Percentiles rank a stretch among this genome's conserved stretches.
Conservation (phyloP, 2,797 vertebrate species). For the Alectoris magna region DNA sequence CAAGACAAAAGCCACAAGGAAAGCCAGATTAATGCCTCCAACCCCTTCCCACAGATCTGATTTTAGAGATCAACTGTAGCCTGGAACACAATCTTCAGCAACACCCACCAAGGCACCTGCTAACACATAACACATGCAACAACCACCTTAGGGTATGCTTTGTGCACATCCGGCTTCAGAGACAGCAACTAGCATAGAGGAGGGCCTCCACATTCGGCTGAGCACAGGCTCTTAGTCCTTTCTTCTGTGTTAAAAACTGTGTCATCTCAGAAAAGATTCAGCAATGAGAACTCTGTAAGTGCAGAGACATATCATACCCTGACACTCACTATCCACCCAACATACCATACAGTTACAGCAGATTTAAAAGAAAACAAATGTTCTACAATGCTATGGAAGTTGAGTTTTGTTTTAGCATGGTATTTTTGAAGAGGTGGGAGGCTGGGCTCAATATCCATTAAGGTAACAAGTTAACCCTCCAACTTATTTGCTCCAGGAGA, state of each 20-base stretch:
- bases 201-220: background rate
- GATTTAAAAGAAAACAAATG: too few species aligned
- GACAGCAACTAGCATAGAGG: background rate
- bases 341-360: too few species aligned
- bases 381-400: too few species aligned
- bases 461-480: background rate
- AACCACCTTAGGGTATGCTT: background rate
- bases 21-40: background rate
- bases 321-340: background rate
- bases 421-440: background rate
- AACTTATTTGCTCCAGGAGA: background rate
- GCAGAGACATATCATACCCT: background rate
- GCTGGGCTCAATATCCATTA: background rate
- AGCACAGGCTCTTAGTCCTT: background rate
- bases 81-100: background rate
- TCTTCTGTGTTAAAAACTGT: background rate
- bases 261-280: background rate
- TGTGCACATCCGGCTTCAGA: background rate
- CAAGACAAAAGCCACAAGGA: background rate
- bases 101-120: background rate
- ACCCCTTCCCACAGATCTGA: rapidly evolving
- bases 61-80: background rate
- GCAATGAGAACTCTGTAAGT: background rate
- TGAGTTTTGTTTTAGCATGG: background rate
- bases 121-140: background rate